phyloP scores from a whole-genome alignment of 2,888 invertebrate species.

The Omphaloscelis lunosa region DNA sequence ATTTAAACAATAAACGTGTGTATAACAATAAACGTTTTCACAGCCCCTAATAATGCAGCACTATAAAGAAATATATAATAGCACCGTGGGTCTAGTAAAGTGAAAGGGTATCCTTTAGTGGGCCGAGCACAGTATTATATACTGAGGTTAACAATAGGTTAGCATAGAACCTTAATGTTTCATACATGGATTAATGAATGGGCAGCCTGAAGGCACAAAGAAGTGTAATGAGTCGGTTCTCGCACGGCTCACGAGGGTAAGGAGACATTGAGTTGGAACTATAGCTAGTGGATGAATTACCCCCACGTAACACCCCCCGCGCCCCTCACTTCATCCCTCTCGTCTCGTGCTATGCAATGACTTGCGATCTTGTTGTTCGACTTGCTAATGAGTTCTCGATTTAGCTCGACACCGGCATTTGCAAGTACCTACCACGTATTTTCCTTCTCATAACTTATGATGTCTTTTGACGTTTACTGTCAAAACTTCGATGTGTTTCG shows the following conservation, averaged over 20 bases:
- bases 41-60: conserved; percentile 50
- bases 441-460: conserved; percentile 80
- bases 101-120: conserved; percentile 64
- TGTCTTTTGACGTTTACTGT: conserved; percentile 78
- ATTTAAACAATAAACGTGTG: neutral
- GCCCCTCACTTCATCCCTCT: conserved; percentile 39
- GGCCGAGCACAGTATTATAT: conserved; percentile 55
- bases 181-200: conserved; percentile 76
- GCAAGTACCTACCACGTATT: conserved; percentile 77
- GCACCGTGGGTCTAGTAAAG: conserved; percentile 45
- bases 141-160: conserved; percentile 62
- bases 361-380: conserved; percentile 85
- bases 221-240: conserved; percentile 76
- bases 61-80: conserved; percentile 63
- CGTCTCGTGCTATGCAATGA: conserved; percentile 76
- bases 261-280: conserved; percentile 72
- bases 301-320: conserved; percentile 53
- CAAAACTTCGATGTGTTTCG: conserved; percentile 69
- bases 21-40: conserved; percentile 57
- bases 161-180: conserved; percentile 62
- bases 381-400: conserved; percentile 87
- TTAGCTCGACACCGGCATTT: conserved; percentile 77
- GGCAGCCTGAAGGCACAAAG: conserved; percentile 74
- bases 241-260: conserved; percentile 68
- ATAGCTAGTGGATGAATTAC: conserved; percentile 71